These are phyloP conservation scores for Crypturellus tataupa DNA, from an alignment of 2,797 vertebrate species.

Conservation along the genomic window DNA sequence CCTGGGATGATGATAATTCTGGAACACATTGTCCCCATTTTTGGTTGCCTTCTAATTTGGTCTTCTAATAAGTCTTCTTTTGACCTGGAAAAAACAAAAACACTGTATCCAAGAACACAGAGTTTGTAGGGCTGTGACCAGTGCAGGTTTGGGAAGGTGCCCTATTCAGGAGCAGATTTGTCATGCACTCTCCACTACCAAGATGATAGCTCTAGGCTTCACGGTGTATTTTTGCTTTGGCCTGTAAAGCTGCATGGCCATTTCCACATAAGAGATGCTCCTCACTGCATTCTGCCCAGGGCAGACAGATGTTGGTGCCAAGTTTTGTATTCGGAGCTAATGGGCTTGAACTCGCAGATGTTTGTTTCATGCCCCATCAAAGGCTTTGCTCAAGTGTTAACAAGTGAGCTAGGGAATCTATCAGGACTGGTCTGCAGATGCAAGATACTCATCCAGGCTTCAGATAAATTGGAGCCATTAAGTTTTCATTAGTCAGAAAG, in stretches of 20 bases:
- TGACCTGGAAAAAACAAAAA: not conserved
- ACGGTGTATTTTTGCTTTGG: not conserved
- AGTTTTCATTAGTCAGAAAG: not conserved
- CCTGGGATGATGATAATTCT: not conserved
- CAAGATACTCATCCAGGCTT: not conserved
- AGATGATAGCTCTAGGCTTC: not conserved
- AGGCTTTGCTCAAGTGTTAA: not conserved
- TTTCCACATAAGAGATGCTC: not conserved
- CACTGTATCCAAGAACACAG: not conserved
- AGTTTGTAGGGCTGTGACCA: not conserved
- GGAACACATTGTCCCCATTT: not conserved
- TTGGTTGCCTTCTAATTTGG: not conserved
- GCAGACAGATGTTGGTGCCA: not conserved
- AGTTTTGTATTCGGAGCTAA: not conserved
- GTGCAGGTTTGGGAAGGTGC: not conserved
- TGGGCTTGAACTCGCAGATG: not conserved
- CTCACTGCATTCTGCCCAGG: not conserved
- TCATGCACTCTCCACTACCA: not conserved
- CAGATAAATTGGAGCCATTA: not conserved
- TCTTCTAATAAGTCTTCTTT: not conserved
- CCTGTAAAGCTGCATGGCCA: accelerated
- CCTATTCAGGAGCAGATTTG: not conserved
- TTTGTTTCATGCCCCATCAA: not conserved
- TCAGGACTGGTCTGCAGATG: not conserved
- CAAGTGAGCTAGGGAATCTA: not conserved